Conservation (phyloP, 2,797 vertebrate genomes). For the Cyprinella venusta region DNA sequence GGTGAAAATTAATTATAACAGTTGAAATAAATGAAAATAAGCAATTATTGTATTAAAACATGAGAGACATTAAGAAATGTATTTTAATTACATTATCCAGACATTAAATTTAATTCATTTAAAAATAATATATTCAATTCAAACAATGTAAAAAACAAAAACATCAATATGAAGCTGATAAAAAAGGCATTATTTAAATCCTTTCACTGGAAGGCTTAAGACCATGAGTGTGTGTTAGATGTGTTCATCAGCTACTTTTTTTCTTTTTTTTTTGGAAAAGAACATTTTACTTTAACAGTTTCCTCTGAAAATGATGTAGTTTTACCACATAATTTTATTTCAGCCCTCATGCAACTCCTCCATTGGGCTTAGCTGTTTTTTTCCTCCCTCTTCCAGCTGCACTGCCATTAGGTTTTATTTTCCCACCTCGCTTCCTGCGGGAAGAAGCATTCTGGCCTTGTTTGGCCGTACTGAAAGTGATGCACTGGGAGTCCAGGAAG, state of each 20-base stretch:
- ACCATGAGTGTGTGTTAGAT: no score
- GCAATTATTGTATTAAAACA: neutral
- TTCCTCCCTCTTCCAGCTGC: slow-evolving; percentile 50
- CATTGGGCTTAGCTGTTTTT: slow-evolving; percentile 36
- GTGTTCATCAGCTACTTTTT: neutral
- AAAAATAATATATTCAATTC: slow-evolving; percentile 48
- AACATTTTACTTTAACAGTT: neutral
- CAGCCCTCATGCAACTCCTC: neutral
- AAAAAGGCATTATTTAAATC: slow-evolving; percentile 22
- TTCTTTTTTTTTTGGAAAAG: neutral
- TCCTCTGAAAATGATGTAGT: neutral
- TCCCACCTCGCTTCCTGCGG: slow-evolving; percentile 51
- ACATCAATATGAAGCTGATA: neutral
- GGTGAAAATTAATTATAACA: neutral
- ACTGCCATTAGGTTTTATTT: neutral
- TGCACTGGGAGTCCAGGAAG: slow-evolving; percentile 90
- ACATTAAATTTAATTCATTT: slow-evolving; percentile 15
- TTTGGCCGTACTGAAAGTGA: slow-evolving; percentile 90
- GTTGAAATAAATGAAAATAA: neutral
- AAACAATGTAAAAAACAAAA: slow-evolving; percentile 5
- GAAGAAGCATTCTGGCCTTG: slow-evolving; percentile 63
- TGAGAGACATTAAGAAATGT: neutral
- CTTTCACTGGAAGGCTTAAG: neutral
- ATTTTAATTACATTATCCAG: slow-evolving; percentile 56
- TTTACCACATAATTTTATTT: neutral